Percentiles rank a stretch among this genome's conserved stretches.
Evolutionary conservation across 2,888 invertebrate species (phyloP).

Genomic region (Protonemura montana): DNA sequence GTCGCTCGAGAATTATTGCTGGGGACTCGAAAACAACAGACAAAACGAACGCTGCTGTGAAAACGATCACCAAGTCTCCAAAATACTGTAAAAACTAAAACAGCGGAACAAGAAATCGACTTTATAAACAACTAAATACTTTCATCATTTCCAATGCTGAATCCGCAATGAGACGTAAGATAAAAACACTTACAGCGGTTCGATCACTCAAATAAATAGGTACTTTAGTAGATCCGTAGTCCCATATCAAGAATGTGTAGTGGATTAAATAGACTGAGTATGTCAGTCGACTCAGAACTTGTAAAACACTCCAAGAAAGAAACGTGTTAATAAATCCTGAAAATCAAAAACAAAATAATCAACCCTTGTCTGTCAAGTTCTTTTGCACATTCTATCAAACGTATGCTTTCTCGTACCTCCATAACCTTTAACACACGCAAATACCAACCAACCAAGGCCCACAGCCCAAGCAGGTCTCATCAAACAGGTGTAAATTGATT

Average conservation of each 20-base stretch:
- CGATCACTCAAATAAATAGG: conserved; percentile 3
- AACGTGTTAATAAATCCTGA: conserved; percentile 42
- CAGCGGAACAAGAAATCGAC: neutral
- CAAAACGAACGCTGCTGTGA: neutral
- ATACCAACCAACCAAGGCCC: conserved; percentile 61
- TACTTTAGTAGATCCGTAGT: neutral
- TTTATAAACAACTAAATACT: neutral
- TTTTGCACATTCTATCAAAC: too few relatives aligned
- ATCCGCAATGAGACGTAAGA: neutral
- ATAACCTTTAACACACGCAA: conserved; percentile 64
- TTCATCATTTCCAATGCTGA: neutral
- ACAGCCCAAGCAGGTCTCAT: conserved; percentile 66
- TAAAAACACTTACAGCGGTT: neutral
- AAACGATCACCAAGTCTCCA: neutral
- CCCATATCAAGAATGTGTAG: neutral
- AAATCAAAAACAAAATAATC: neutral
- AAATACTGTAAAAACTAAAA: conserved; percentile 17
- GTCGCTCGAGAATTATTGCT: conserved; percentile 9
- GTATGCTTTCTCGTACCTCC: conserved; percentile 60
- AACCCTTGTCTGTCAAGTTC: too few relatives aligned
- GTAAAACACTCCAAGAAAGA: conserved; percentile 38
- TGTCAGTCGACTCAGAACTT: conserved; percentile 32
- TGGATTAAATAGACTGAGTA: conserved; percentile 40
- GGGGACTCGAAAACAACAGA: conserved; percentile 27
- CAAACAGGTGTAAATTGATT: conserved; percentile 65